Percentiles rank a stretch among this genome's conserved stretches.
Conservation (phyloP, 2,888 invertebrate genomes). For the Toxonevra muliebris region DNA sequence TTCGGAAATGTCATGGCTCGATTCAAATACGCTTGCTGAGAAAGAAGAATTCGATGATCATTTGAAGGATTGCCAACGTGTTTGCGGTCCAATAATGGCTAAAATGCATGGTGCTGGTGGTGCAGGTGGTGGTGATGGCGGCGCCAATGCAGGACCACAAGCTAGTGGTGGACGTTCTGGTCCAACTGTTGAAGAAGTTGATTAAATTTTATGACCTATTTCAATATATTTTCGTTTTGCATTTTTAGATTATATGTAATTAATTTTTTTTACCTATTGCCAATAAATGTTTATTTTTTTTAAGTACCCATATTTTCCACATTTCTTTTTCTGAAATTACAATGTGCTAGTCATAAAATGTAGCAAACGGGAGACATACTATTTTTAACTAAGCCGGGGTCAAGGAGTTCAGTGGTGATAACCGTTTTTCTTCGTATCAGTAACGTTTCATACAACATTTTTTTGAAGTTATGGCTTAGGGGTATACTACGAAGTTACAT, state of each 20-base stretch:
- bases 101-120: slow-evolving; percentile 76
- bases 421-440: no score
- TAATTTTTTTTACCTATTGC: slow-evolving; percentile 20
- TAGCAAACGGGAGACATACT: no score
- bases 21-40: slow-evolving; percentile 79
- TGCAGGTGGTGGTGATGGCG: slow-evolving; percentile 72
- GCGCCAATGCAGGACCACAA: slow-evolving; percentile 73
- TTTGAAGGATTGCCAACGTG: slow-evolving; percentile 77
- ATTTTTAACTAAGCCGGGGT: no score
- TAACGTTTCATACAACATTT: no score
- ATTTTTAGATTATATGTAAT: slow-evolving; percentile 20
- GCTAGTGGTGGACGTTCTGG: slow-evolving; percentile 65
- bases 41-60: slow-evolving; percentile 81
- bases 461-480: no score
- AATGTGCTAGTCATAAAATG: no score
- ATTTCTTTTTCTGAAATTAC: no score
- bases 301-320: not conserved
- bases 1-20: slow-evolving; percentile 81
- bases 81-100: slow-evolving; percentile 83
- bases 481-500: no score
- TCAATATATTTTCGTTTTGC: slow-evolving; percentile 7
- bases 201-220: slow-evolving; percentile 61
- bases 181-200: slow-evolving; percentile 78
- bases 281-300: not conserved
- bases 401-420: no score